Conservation (phyloP, 2,888 invertebrate genomes). For the Caenorhabditis macrosperma region DNA sequence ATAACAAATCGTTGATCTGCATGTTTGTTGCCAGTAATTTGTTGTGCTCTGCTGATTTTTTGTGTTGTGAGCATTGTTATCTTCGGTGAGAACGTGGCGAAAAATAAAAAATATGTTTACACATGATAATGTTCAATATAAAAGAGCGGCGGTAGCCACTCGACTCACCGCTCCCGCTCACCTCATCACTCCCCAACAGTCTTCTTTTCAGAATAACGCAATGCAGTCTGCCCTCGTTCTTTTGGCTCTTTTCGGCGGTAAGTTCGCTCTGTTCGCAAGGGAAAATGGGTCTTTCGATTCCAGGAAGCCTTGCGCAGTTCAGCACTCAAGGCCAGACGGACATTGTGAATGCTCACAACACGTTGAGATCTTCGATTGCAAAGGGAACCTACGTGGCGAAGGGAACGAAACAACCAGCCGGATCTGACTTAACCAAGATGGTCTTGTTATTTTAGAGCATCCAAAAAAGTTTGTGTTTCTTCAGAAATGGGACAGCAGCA, state of each 20-base stretch:
- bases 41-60: background rate
- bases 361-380: slow-evolving; percentile 23
- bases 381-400: slow-evolving; percentile 32
- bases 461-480: background rate
- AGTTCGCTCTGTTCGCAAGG: background rate
- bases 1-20: background rate
- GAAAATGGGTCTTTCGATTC: too few species aligned
- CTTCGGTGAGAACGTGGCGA: background rate
- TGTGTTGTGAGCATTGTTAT: background rate
- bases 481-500: slow-evolving; percentile 38
- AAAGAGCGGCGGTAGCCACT: background rate
- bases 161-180: background rate
- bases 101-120: slow-evolving; percentile 4
- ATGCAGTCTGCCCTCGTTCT: background rate
- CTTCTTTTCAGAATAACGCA: background rate
- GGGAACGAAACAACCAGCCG: slow-evolving; percentile 26
- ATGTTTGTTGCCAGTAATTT: background rate
- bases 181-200: background rate
- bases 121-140: background rate
- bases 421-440: slow-evolving; percentile 23
- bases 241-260: background rate
- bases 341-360: slow-evolving; percentile 36
- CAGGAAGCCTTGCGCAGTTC: slow-evolving; percentile 5
- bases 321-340: background rate
- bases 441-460: background rate